Base-by-base conservation (phyloP, 2,113 vertebrate species). In the Delphinus delphis region DNA sequence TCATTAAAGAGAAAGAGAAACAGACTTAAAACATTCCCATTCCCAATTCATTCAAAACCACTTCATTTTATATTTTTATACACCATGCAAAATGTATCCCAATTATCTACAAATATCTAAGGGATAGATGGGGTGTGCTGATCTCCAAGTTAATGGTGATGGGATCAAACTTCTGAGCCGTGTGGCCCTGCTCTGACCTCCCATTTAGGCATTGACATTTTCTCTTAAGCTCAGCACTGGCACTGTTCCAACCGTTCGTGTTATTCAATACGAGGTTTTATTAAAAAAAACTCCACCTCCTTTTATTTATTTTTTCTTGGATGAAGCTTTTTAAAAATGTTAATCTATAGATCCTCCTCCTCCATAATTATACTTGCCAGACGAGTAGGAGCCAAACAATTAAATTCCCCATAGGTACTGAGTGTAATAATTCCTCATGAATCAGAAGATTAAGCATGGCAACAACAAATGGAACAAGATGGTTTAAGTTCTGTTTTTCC, bases 401-500 rank as follows among this genome's bases (percentile, higher is more conserved):
- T 99, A 99, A 99, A 98, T 98, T 98, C 98, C 97, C 98, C 93
- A 97, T 98, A 98, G 98, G 98, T 98, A 97, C 97, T 96, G 53
- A 93, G 92, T 96, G 41, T 98, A 99, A 99, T 99, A 98, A 98
- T 99, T 99, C 97, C 97, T 95, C 96, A 96, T 86, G 97, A 99
- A 98, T 99, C 98, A 98, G 97, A 98, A 99, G 98, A 99, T 99
- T 99, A 99, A 98, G 96, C 97, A 88, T 96, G 96, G 98, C 98
- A 98, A 98, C 98, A 99, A 98, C 97, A 98, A 98, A 98, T 97
- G 98, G 98, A 98, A 98, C 98, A 99, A 98, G 98, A 98, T 98
- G 98, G 98, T 97, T 98, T 99, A 98, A 98, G 98, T 98, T 98
- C 98, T 97, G 98, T 98, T 99, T 99, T 99, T 99, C 98, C 97